These are phyloP conservation scores for Cladorhizidae sp. DNA, from an alignment of 37 sponge, comb jelly and placozoan species.

Conservation along the genomic window DNA sequence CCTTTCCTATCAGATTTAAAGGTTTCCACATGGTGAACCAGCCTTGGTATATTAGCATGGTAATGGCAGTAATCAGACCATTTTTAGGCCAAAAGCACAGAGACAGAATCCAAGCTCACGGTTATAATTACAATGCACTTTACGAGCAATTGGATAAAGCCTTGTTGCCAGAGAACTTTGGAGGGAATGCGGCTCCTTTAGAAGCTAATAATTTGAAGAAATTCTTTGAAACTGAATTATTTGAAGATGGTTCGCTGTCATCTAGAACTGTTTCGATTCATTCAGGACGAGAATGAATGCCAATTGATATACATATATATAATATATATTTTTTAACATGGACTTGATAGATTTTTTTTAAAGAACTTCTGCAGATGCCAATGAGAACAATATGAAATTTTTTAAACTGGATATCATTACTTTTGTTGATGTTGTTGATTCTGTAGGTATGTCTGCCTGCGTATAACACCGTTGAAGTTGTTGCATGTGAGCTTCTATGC, in stretches of 20 bases:
- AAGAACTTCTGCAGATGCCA: too few species aligned
- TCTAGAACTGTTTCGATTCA: constrained; percentile 1
- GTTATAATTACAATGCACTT: constrained; percentile 21
- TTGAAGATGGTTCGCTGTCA: background rate
- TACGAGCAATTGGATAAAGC: constrained; percentile 27
- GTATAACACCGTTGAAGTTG: too few species aligned
- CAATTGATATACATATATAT: too few species aligned
- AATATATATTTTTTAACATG: too few species aligned
- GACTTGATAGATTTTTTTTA: too few species aligned
- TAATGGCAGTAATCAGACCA: constrained; percentile 57
- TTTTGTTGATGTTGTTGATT: too few species aligned
- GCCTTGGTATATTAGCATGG: constrained; percentile 64
- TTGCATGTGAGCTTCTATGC: too few species aligned
- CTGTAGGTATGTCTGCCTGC: too few species aligned
- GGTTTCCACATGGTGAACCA: constrained; percentile 61
- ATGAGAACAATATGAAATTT: too few species aligned
- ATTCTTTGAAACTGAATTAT: constrained; percentile 8
- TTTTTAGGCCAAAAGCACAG: constrained; percentile 64
- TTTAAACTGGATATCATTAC: too few species aligned
- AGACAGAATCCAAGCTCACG: constrained; percentile 41
- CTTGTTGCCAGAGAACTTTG: constrained; percentile 43
- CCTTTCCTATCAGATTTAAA: constrained; percentile 65
- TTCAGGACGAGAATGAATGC: constrained; percentile 5
- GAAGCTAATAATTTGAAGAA: constrained; percentile 2
- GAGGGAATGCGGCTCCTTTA: constrained; percentile 15